phyloP scores from a whole-genome alignment of 2,888 invertebrate genomes.

The Temnothorax unifasciatus region DNA sequence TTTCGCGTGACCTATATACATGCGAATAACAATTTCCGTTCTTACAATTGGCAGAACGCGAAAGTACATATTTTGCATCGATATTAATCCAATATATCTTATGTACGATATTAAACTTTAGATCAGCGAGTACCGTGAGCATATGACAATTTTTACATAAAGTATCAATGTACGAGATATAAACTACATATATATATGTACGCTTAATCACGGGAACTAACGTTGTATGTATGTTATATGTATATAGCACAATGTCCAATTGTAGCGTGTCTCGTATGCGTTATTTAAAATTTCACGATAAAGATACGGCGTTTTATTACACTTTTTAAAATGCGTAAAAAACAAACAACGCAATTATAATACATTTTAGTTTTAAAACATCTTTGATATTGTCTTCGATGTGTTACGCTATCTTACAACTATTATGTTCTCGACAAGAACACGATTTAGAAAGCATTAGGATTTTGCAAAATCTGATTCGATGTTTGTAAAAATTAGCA shows the following conservation, averaged over 20 bases:
- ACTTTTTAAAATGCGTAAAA: constrained; percentile 63
- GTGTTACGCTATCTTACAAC: constrained; percentile 72
- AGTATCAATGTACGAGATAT: constrained; percentile 50
- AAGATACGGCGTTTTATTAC: constrained; percentile 46
- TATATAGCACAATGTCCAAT: constrained; percentile 59
- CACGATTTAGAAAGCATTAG: constrained; percentile 68
- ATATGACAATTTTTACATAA: constrained; percentile 60
- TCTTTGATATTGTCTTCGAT: constrained; percentile 75
- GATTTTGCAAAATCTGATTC: constrained; percentile 67
- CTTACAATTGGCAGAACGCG: constrained; percentile 73
- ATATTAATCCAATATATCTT: constrained; percentile 62
- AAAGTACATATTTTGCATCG: constrained; percentile 61
- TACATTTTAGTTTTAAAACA: constrained; percentile 66
- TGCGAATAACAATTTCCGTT: constrained; percentile 26
- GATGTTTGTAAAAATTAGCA: constrained; percentile 67
- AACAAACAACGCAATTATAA: constrained; percentile 66
- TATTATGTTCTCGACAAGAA: constrained; percentile 66
- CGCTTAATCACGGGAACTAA: constrained; percentile 49
- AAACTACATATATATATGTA: constrained; percentile 53
- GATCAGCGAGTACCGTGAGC: constrained; percentile 72
- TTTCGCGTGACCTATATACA: not conserved
- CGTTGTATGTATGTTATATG: not conserved
- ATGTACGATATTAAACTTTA: constrained; percentile 61
- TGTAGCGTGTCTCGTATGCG: constrained; percentile 45
- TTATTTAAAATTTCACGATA: constrained; percentile 56